Evolutionary conservation across 2,797 vertebrate species (phyloP), one percentile per base, ranked within the genome.

Genomic region (Rousettus madagascariensis): DNA sequence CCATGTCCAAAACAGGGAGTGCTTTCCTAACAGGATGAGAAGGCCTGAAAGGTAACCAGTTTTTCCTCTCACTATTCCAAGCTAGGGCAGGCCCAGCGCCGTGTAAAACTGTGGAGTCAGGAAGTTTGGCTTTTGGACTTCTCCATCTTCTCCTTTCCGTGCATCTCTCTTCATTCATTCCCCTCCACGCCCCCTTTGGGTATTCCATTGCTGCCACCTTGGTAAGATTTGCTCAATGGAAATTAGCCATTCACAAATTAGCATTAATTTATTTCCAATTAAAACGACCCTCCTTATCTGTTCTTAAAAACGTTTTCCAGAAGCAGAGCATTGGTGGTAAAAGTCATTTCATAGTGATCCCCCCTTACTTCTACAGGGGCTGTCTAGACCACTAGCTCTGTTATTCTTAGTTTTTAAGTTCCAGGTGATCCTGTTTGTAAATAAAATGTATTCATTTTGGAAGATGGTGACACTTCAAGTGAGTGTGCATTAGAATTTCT

Each of bases 21-120:
- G 74, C 86, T 78, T 95, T 95, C 71, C 86, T 65, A 83, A 80
- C 33, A 46, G 75, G 94, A 83, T 19, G 43, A 72, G 95, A 96
- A 91, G 36, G n/a, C n/a, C 69, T 4, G 20, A n/a, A 69, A 74
- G 95, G 72, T 15, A 66, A 17, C 46, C 78, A 41, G 79, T 86
- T 97, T 77, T 77, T 71, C 82, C 80, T 71, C 82, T 78, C 38
- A 69, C 12, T 3, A 41, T 41, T 36, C 83, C 36, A 66, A 87
- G 57, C 9, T 5, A 30, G 75, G 38, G 53, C 12, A 28, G 80
- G 86, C 49, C 24, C 8, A 16, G n/a, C 12, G 53, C 55, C 63
- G 36, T 63, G 24, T 9, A 61, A 74, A 94, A 71, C 86, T 30
- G 74, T 46, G 12, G n/a, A 88, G 80, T 86, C 82, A 94, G 79